Base-by-base conservation (phyloP, 1,140 invertebrate species). In the Drosophila erecta region DNA sequence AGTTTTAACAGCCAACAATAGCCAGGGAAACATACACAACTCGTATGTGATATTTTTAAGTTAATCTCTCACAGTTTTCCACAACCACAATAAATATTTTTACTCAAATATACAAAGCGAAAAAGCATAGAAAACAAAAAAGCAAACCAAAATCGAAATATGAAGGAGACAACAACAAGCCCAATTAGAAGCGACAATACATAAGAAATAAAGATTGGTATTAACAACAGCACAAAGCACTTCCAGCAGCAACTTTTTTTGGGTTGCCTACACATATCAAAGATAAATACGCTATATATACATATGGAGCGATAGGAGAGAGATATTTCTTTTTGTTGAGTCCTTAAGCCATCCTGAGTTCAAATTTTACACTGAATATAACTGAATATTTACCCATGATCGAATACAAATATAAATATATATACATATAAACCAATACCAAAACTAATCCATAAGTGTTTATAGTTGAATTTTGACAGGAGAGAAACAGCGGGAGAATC, bases 41-140 rank as follows among this genome's bases (percentile, higher is more conserved):
- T 90, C 90, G 90, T 90, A 92, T 92, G 90, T 92, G 90, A 92
- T 92, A 92, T 92, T 92, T 92, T 91, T 90, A 76, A 79, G 84
- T 87, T 87, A 53, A 76, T 85, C 80, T 86, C 81, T 87, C 58
- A 78, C 67, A 50, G 54, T 72, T 72, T 72, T 72, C 47, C 69
- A 72, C 66, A 60, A 67, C 64, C 50, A 35, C 62, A 69, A 44
- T 74, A 73, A 54, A 56, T 62, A 73, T 74, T 79, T 76, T 66
- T 75, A 70, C 73, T 81, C 86, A 90, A 80, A 85, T 91, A 65
- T 81, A 81, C 56, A 77, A 86, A 70, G 69, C 73, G 47, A 69
- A 55, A 60, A 57, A 43, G 37, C 33, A n/a, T 30, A 46, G 46
- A 79, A 74, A 66, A 64, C 79, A 24, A 24, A 24, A 24, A 24